Evolutionary conservation across 2,888 invertebrate species (phyloP).

Genomic region (Drosophila colorata): DNA sequence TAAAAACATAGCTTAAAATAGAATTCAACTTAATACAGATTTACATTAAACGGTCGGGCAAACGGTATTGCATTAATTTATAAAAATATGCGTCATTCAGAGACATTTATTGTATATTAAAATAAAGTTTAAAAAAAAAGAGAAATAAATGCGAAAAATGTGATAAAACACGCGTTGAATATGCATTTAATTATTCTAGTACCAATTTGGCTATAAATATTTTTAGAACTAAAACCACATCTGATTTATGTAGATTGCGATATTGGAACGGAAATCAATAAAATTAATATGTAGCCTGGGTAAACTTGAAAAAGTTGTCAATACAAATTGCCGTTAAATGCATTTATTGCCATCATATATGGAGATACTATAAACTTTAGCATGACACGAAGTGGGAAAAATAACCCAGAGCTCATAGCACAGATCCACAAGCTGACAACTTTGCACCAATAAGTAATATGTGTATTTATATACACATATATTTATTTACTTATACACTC

Average conservation of each 20-base stretch:
- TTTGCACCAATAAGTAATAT: conserved; percentile 7
- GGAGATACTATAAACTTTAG: conserved; percentile 5
- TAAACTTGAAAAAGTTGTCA: conserved; percentile 24
- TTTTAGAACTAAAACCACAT: conserved; percentile 20
- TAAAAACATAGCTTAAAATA: neutral
- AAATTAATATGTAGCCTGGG: neutral
- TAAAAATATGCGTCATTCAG: too few species aligned
- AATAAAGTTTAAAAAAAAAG: neutral
- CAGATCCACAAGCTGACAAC: conserved; percentile 5
- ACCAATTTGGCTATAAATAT: conserved; percentile 1
- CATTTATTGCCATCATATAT: conserved; percentile 11
- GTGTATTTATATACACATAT: neutral
- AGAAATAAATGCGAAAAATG: neutral
- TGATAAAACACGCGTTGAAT: neutral
- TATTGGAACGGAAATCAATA: conserved; percentile 27
- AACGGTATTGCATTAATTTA: too few species aligned
- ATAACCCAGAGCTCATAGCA: conserved; percentile 2
- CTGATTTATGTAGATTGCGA: conserved; percentile 33
- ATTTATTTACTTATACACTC: neutral
- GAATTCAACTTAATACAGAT: neutral
- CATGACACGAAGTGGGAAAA: conserved; percentile 3
- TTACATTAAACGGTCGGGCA: neutral
- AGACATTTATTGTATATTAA: neutral
- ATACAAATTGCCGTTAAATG: conserved; percentile 30
- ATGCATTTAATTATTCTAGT: conserved; percentile 4